Percentiles rank a stretch among this genome's conserved stretches.
phyloP scores from a whole-genome alignment of 2,888 invertebrate genomes.

The Trichogramma dendrolimi region DNA sequence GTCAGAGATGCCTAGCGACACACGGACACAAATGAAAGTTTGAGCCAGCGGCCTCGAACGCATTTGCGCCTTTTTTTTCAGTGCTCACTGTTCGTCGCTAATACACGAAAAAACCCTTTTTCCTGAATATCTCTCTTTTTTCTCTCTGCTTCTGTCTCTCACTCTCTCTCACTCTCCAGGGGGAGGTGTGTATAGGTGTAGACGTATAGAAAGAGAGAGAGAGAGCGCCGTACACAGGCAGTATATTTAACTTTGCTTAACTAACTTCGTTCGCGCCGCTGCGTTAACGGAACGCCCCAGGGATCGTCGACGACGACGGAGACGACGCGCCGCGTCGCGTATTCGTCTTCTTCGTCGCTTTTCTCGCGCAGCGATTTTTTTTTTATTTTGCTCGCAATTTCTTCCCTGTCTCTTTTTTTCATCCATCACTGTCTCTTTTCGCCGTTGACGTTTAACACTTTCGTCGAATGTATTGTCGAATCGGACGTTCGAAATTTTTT shows the following conservation, averaged over 20 bases:
- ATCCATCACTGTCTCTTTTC: slow-evolving; percentile 1
- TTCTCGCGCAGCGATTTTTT: slow-evolving; percentile 32
- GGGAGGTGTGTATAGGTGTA: too few relatives aligned
- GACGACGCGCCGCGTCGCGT: slow-evolving; percentile 35
- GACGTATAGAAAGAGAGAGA: too few relatives aligned
- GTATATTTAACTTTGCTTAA: slow-evolving; percentile 51
- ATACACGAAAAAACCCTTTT: neutral
- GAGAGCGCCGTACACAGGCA: too few relatives aligned
- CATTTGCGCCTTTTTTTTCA: too few relatives aligned
- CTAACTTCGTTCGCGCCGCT: slow-evolving; percentile 45
- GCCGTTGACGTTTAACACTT: neutral
- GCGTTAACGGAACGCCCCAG: slow-evolving; percentile 47
- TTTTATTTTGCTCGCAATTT: slow-evolving; percentile 16
- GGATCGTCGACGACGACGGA: slow-evolving; percentile 40
- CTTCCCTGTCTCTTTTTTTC: slow-evolving; percentile 7
- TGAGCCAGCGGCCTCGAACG: too few relatives aligned
- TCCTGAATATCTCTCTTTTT: slow-evolving; percentile 26
- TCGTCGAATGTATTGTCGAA: too few relatives aligned
- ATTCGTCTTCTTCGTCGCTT: slow-evolving; percentile 21
- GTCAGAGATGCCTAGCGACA: too few relatives aligned
- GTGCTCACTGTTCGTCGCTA: too few relatives aligned
- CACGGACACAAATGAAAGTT: too few relatives aligned
- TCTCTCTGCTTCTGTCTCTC: slow-evolving; percentile 37
- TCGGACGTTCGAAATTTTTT: too few relatives aligned
- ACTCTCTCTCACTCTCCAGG: too few relatives aligned